Conservation (phyloP, 2,113 vertebrate genomes). For the Solea solea region DNA sequence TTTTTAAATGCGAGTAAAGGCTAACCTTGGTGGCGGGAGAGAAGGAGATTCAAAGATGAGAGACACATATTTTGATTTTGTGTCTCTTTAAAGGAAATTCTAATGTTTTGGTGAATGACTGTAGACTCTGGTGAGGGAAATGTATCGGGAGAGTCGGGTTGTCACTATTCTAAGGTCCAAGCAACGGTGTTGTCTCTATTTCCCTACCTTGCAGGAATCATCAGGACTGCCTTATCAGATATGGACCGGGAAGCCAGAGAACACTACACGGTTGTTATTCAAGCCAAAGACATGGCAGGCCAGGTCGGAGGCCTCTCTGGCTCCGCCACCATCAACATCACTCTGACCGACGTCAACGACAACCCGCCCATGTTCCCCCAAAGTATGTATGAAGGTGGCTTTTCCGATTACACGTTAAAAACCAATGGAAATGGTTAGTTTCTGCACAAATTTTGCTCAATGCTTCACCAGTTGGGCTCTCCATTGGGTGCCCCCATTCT, state of each 20-base stretch:
- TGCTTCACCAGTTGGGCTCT: no score
- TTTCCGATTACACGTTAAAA: no score
- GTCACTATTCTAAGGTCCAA: no score
- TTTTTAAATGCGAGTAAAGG: conserved; percentile 52
- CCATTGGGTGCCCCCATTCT: no score
- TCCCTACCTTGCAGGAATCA: conserved; percentile 84
- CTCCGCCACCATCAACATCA: conserved; percentile 96
- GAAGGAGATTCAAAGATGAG: conserved; percentile 41
- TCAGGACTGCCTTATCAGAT: conserved; percentile 94
- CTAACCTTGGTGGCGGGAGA: conserved; percentile 54
- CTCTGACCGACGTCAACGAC: conserved; percentile 96
- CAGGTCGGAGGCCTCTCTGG: conserved; percentile 96
- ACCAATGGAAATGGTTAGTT: no score
- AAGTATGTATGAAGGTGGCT: conserved; percentile 82
- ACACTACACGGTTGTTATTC: conserved; percentile 96
- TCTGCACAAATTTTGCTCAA: no score
- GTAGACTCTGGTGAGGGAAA: background rate
- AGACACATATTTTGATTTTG: background rate
- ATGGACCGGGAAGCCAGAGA: conserved; percentile 99
- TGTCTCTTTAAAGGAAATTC: background rate
- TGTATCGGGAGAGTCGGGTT: background rate
- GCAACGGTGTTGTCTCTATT: no score
- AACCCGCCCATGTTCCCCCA: conserved; percentile 95
- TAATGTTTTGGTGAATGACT: background rate
- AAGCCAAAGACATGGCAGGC: conserved; percentile 99